Conservation (phyloP, 2,888 invertebrate genomes). For the Polyploca ridens region DNA sequence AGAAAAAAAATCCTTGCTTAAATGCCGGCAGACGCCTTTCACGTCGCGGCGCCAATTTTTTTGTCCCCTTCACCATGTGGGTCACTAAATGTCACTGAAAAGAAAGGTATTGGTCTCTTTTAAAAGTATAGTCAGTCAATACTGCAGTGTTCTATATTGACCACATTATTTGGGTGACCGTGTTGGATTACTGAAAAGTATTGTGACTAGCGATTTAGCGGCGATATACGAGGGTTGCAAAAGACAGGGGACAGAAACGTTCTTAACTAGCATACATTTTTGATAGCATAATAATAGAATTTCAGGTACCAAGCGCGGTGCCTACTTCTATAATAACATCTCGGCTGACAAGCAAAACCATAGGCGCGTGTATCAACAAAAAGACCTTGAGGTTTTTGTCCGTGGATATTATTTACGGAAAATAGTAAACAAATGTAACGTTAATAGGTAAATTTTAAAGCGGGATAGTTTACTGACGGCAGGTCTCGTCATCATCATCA, state of each 20-base stretch:
- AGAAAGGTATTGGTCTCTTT: conserved; percentile 17
- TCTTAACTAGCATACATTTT: too few species aligned
- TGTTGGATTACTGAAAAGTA: background rate
- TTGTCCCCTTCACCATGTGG: conserved; percentile 35
- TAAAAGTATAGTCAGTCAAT: conserved; percentile 25
- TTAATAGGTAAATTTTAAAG: too few species aligned
- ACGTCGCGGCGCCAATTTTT: conserved; percentile 50
- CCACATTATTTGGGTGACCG: conserved; percentile 25
- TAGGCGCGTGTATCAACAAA: conserved; percentile 17
- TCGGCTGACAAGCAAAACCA: conserved; percentile 13
- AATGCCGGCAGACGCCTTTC: conserved; percentile 41
- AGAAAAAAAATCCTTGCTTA: conserved; percentile 44
- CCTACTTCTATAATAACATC: too few species aligned
- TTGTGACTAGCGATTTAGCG: background rate
- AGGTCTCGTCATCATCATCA: too few species aligned
- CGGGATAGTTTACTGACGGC: too few species aligned
- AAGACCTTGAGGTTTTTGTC: conserved; percentile 16
- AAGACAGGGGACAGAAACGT: too few species aligned
- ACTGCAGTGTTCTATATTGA: conserved; percentile 30
- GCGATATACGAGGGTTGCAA: too few species aligned
- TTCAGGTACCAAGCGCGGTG: too few species aligned
- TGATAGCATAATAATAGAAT: too few species aligned
- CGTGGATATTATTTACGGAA: too few species aligned
- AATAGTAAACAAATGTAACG: too few species aligned
- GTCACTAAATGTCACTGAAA: conserved; percentile 28